These are phyloP conservation scores for Schizopygopsis pylzovi DNA, from an alignment of 2,797 vertebrate species.

Conservation along the genomic window DNA sequence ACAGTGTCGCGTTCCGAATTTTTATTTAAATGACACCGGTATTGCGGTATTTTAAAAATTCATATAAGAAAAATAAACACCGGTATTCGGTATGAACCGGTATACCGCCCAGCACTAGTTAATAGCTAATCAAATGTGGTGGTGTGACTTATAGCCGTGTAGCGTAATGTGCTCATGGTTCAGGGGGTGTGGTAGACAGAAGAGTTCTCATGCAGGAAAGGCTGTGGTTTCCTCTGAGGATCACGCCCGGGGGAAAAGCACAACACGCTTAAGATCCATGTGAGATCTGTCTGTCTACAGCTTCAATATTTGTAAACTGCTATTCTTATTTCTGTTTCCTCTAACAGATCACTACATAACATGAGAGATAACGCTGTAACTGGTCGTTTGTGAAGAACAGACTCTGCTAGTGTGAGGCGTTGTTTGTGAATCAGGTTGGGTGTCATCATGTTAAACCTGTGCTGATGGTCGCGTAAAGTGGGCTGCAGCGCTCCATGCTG, in stretches of 20 bases:
- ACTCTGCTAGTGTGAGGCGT: background rate
- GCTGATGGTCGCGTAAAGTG: background rate
- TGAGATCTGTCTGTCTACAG: background rate
- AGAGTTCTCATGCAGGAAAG: background rate
- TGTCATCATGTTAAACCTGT: background rate
- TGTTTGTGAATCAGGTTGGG: background rate
- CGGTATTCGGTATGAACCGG: too few relatives aligned
- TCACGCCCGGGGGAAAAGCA: background rate
- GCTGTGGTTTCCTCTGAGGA: constrained; percentile 4
- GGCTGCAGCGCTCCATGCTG: background rate
- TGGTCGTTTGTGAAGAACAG: background rate
- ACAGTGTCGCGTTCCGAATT: too few relatives aligned
- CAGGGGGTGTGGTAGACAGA: background rate
- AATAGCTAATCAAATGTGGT: too few relatives aligned
- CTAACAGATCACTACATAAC: background rate
- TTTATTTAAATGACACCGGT: too few relatives aligned
- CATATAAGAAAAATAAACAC: too few relatives aligned
- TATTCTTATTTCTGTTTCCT: background rate
- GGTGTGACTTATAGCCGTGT: background rate
- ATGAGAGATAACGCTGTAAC: background rate
- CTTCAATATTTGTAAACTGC: background rate
- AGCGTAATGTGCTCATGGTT: background rate
- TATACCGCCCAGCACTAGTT: too few relatives aligned
- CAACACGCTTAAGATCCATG: background rate
- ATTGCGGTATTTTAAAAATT: too few relatives aligned